Base-by-base conservation (phyloP, 1,140 invertebrate species). In the Homarus americanus region DNA sequence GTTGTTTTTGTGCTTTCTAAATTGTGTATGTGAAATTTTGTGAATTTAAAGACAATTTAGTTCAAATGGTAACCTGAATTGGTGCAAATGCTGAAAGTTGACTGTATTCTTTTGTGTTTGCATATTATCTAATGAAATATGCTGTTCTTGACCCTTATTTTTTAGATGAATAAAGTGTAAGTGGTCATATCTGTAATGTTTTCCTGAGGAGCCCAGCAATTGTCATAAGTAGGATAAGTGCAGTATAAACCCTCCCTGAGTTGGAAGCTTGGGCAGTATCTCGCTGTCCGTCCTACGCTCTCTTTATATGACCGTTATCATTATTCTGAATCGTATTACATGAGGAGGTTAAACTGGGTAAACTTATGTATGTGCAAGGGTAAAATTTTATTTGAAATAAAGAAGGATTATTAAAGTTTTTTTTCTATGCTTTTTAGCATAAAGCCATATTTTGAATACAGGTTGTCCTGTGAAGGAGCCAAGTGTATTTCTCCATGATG, bases 181-280 rank as follows among this genome's bases (percentile, higher is more conserved):
- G 73, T 87, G 84, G 24, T 78, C 41, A 76, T 87, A 53, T 78
- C 78, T n/a, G 75, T 38, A 78, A 69, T 63, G 53, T 75, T 76
- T 90, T 78, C 88, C 88, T 83, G 88, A 90, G 88, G 88, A 72
- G 88, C 80, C 88, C 88, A 83, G 80, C 88, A 90, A 58, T 66
- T 87, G 73, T 87, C 72, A 78, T 87, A 87, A 44, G 66, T 82
- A 85, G 83, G 82, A 53, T 91, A 84, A 86, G 89, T 91, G 66
- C 83, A 91, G 82, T 91, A 91, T 79, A 85, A 91, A 85, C 89
- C 89, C 89, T 91, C 89, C 89, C 78, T 85, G 89, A 91, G 83
- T 85, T 91, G 82, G 89, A 85, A 86, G 82, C 89, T 83, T 86
- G 89, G 89, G 89, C 89, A 91, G 89, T 85, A 73, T 85, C 75